phyloP scores from a whole-genome alignment of 2,113 vertebrate species.

The Craseonycteris thonglongyai region DNA sequence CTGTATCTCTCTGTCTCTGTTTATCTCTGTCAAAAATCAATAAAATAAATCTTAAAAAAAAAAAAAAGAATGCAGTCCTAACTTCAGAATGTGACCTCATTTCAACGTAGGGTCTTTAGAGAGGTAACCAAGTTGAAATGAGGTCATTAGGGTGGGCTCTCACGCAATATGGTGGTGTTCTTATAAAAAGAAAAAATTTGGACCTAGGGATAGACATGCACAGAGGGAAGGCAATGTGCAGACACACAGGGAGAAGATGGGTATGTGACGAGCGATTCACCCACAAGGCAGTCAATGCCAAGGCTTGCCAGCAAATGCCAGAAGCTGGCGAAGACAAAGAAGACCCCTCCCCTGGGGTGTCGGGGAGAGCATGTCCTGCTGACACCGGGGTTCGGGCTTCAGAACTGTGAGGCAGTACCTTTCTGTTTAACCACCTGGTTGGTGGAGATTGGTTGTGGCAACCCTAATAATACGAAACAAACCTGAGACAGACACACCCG shows the following conservation, averaged over 20 bases:
- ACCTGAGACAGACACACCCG: background rate
- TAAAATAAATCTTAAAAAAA: too few relatives aligned
- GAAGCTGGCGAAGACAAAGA: background rate
- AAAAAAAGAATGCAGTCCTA: background rate
- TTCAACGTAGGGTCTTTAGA: background rate
- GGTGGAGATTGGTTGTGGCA: background rate
- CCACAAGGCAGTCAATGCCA: background rate
- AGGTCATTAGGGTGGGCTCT: background rate
- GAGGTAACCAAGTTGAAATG: background rate
- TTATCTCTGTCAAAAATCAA: too few relatives aligned
- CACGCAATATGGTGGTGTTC: background rate
- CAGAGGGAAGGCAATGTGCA: background rate
- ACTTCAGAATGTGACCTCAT: background rate
- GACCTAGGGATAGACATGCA: background rate
- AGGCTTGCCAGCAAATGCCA: background rate
- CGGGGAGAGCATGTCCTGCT: background rate
- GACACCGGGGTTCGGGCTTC: background rate
- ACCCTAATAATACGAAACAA: background rate
- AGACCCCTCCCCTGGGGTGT: accelerated
- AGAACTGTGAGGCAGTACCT: background rate
- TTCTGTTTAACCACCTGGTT: background rate
- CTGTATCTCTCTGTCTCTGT: too few relatives aligned
- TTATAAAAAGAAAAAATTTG: background rate
- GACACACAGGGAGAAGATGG: background rate
- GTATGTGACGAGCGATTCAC: background rate